Evolutionary conservation across 2,888 invertebrate genomes (phyloP).

Genomic region (Thymelicus sylvestris): DNA sequence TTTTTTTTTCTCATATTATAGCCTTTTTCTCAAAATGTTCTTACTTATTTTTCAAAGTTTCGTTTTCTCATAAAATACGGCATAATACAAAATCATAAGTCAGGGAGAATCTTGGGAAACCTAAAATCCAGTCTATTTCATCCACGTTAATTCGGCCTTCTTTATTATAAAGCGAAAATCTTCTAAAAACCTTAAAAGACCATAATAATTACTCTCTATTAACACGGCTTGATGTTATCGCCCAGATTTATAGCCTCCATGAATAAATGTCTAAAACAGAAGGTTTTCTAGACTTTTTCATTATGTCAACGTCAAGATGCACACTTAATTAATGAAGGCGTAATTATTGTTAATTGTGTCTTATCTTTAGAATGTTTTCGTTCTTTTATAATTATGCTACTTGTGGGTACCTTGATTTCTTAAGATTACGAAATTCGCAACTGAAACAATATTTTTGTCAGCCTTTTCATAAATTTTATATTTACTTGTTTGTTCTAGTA

Average conservation of each 20-base stretch:
- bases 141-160: neutral
- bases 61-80: no score
- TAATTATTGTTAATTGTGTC: neutral
- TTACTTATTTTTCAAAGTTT: no score
- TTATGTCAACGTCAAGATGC: conserved; percentile 9
- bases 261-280: conserved; percentile 28
- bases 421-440: no score
- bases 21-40: no score
- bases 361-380: neutral
- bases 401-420: no score
- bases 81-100: no score
- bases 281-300: conserved; percentile 32
- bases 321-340: conserved; percentile 1
- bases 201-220: conserved; percentile 35
- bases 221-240: conserved; percentile 27
- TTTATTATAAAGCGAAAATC: conserved; percentile 7
- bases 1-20: no score
- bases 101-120: no score
- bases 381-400: neutral
- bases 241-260: conserved; percentile 29
- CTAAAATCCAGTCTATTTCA: neutral
- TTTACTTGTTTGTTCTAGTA: no score
- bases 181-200: conserved; percentile 25
- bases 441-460: no score
- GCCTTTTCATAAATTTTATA: no score